Conservation (phyloP, 2,113 vertebrate species). For the Lichenostomus cassidix region DNA sequence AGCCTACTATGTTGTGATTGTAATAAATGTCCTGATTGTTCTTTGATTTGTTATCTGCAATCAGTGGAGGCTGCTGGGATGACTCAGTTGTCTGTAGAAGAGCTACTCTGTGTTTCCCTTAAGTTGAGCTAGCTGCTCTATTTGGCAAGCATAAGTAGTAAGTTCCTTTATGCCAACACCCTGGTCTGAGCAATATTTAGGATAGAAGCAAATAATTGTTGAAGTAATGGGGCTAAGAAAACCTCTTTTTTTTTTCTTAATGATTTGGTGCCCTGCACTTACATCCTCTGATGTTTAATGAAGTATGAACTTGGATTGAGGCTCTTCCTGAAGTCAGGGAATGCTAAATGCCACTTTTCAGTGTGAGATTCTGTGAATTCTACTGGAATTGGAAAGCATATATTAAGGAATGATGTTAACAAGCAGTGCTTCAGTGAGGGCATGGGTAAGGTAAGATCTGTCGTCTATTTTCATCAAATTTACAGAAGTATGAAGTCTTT, state of each 20-base stretch:
- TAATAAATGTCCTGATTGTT: neutral
- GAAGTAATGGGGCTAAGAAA: neutral
- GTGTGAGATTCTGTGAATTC: neutral
- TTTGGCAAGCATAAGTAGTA: neutral
- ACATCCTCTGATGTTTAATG: neutral
- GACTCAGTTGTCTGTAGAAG: neutral
- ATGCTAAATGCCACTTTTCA: neutral
- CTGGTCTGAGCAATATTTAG: neutral
- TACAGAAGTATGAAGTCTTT: neutral
- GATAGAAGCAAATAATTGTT: neutral
- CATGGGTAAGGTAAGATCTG: neutral
- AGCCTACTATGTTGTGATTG: fast-evolving
- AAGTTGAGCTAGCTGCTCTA: neutral
- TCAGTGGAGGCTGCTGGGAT: neutral
- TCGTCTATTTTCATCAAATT: neutral
- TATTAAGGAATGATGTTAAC: neutral
- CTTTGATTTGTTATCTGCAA: neutral
- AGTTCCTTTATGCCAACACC: neutral
- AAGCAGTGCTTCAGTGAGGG: neutral
- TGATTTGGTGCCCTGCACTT: neutral
- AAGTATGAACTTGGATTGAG: neutral
- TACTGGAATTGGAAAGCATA: neutral
- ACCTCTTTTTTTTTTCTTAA: neutral
- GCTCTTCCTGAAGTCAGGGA: neutral
- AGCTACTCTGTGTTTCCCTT: neutral